Percentiles rank a stretch among this genome's conserved stretches.
phyloP scores from a whole-genome alignment of 2,888 invertebrate genomes.

The Orthosia gothica region DNA sequence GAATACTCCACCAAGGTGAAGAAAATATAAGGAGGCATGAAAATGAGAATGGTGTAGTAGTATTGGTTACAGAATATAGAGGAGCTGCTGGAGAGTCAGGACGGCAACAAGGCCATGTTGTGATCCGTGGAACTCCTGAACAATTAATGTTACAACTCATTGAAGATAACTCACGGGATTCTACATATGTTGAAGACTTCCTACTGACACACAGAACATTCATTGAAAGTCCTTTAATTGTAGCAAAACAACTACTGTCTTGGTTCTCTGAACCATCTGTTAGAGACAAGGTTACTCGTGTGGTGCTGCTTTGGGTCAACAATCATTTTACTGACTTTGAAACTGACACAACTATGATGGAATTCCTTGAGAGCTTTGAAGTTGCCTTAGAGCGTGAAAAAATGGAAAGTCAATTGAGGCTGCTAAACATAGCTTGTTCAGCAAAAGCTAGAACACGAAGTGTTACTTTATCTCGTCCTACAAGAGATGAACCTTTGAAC shows the following conservation, averaged over 20 bases:
- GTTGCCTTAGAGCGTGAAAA: slow-evolving; percentile 95
- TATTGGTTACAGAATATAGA: slow-evolving; percentile 98
- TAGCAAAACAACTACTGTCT: slow-evolving; percentile 96
- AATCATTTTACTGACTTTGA: slow-evolving; percentile 99
- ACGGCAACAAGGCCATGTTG: slow-evolving; percentile 97
- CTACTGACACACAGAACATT: slow-evolving; percentile 99
- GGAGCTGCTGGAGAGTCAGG: slow-evolving; percentile 95
- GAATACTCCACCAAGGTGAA: slow-evolving; percentile 94
- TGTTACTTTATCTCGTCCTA: slow-evolving; percentile 97
- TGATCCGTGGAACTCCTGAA: slow-evolving; percentile 98
- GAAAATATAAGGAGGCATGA: slow-evolving; percentile 98
- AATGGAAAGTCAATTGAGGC: slow-evolving; percentile 95
- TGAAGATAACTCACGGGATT: slow-evolving; percentile 98
- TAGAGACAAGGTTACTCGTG: slow-evolving; percentile 97
- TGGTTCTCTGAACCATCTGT: slow-evolving; percentile 97
- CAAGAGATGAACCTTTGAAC: slow-evolving; percentile 97
- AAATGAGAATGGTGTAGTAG: slow-evolving; percentile 96
- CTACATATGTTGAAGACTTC: slow-evolving; percentile 99
- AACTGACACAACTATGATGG: slow-evolving; percentile 99
- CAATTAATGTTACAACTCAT: slow-evolving; percentile 98
- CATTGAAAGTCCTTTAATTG: slow-evolving; percentile 96
- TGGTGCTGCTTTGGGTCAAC: slow-evolving; percentile 99
- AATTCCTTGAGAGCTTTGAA: slow-evolving; percentile 98
- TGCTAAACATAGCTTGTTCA: slow-evolving; percentile 99
- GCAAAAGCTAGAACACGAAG: slow-evolving; percentile 98